Conservation (phyloP, 2,113 vertebrate genomes). For the Hoplias malabaricus region DNA sequence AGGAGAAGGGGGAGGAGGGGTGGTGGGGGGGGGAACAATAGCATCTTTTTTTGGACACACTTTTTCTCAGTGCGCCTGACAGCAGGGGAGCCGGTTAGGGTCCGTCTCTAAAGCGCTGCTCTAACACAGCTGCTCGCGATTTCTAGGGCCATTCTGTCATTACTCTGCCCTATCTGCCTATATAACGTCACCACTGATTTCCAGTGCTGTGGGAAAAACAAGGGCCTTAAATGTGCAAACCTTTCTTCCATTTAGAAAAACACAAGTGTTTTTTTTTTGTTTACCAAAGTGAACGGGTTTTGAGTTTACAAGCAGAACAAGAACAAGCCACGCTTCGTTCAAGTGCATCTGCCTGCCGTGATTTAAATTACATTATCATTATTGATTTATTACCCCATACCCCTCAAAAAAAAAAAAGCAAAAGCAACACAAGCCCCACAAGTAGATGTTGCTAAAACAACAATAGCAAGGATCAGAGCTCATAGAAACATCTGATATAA, state of each 20-base stretch:
- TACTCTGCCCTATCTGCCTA: constrained; percentile 54
- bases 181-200: neutral
- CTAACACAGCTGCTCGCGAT: constrained; percentile 74
- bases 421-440: constrained; percentile 53
- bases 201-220: neutral
- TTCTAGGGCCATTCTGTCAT: constrained; percentile 48
- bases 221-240: neutral
- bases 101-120: constrained; percentile 72
- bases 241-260: neutral
- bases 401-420: neutral
- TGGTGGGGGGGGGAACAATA: constrained; percentile 66
- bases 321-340: neutral
- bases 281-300: neutral
- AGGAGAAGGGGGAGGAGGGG: constrained; percentile 43
- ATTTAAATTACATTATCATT: constrained; percentile 60
- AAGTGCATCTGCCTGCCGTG: constrained; percentile 53
- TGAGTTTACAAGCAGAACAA: neutral
- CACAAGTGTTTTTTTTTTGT: neutral
- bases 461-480: neutral
- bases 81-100: constrained; percentile 76
- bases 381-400: constrained; percentile 63
- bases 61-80: constrained; percentile 80
- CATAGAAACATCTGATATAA: no score
- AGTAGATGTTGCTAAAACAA: neutral
- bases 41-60: constrained; percentile 82